Percentiles rank a stretch among this genome's conserved stretches.
These are phyloP conservation scores for Nomada hirtipes DNA, from an alignment of 2,888 invertebrate species.

Conservation along the genomic window DNA sequence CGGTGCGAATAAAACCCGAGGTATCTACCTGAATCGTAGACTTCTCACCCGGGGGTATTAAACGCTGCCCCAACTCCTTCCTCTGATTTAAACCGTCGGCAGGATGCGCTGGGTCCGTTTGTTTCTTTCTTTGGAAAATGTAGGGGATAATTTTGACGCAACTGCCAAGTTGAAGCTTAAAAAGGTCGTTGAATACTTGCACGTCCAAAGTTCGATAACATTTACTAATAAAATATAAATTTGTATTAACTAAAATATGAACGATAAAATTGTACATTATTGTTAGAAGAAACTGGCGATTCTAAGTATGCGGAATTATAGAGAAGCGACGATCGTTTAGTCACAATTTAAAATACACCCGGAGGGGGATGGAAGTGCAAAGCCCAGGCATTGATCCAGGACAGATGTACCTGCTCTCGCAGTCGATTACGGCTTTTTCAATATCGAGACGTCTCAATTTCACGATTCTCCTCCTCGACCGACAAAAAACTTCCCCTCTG, in stretches of 20 bases:
- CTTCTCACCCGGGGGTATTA: constrained; percentile 64
- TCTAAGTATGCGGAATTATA: too few relatives aligned
- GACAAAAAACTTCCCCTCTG: constrained; percentile 66
- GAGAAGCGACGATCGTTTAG: not conserved
- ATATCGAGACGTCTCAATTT: constrained; percentile 83
- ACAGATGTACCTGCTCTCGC: constrained; percentile 81
- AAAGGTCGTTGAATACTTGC: not conserved
- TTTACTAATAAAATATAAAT: not conserved
- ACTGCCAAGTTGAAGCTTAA: not conserved
- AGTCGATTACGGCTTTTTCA: constrained; percentile 81
- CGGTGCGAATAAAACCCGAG: constrained; percentile 65
- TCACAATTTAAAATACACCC: not conserved
- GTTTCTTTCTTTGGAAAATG: constrained; percentile 4
- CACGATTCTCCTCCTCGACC: constrained; percentile 71
- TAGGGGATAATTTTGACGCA: constrained; percentile 1
- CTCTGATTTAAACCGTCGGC: constrained; percentile 38
- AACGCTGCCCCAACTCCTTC: constrained; percentile 61
- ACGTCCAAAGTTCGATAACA: not conserved
- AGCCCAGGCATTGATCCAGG: constrained; percentile 23
- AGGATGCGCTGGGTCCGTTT: constrained; percentile 27
- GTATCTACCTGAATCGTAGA: constrained; percentile 70
- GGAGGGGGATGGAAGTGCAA: not conserved
- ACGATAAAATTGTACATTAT: not conserved
- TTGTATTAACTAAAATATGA: not conserved
- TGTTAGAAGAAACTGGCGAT: not conserved